Evolutionary conservation across 2,113 vertebrate species (phyloP), one percentile per base, ranked within the genome.

Genomic region (Erinaceus europaeus): DNA sequence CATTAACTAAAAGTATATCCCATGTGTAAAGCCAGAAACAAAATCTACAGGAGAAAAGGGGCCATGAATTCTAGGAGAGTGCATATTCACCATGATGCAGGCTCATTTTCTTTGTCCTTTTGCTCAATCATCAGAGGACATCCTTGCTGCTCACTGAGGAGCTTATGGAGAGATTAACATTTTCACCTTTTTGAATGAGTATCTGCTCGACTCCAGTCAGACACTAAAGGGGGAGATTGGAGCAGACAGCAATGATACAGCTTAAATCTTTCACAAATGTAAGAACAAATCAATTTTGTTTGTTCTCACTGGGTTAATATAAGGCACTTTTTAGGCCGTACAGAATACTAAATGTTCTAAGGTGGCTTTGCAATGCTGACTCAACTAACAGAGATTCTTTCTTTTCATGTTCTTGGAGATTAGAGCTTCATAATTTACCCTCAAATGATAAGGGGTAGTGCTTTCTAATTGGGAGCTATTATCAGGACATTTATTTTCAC

Each of bases 111-210:
- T 34, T 6, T 68, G 6, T 68, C 29, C 55, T 83, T 91, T 88
- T 69, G 64, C 34, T 90, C n/a, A 90, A 0, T 59, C 52, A 38
- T 81, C 59, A 76, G 29, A 88, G 32, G 23, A 71, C 32, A 81
- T 57, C 21, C 27, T 46, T 71, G 27, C 61, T 71, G 10, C 59
- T 55, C 42, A 38, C 32, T 36, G 29, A 50, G 74, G 85, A 83
- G 74, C 20, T 34, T 89, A 57, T 1, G 9, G 5, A 89, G 4
- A 61, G 10, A 57, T 75, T 32, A 90, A 80, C 42, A 74, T n/a
- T 69, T 85, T 80, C 53, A 65, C 5, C 13, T 44, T 88, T 90
- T 55, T 34, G 32, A 92, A 64, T 79, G 36, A 55, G 36, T 64
- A 72, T 34, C 14, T 83, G 2, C 4, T 29, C 29, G 4, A 50